Conservation (phyloP, 2,797 vertebrate species). For the Synanceia verrucosa region DNA sequence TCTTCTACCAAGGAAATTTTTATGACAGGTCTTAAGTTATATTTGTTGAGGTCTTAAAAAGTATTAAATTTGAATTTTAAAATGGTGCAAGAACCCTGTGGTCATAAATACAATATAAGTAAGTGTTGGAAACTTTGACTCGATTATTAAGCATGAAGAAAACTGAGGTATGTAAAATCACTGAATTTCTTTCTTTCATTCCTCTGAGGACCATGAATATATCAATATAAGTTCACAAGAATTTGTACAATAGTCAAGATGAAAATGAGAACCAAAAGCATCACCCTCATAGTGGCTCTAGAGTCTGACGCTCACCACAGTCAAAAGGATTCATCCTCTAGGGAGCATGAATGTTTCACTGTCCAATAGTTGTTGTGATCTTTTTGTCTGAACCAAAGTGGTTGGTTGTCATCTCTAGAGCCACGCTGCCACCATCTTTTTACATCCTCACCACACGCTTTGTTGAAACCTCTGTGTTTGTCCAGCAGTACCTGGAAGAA, state of each 20-base stretch:
- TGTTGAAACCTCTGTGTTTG: background rate
- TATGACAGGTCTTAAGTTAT: too few species aligned
- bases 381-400: background rate
- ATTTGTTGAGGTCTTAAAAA: too few species aligned
- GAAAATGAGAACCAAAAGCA: background rate
- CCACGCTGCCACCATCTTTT: rapidly evolving
- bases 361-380: too few species aligned
- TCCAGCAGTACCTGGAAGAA: constrained; percentile 93
- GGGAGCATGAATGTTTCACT: too few species aligned
- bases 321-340: background rate
- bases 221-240: background rate
- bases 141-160: background rate
- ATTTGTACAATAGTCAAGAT: background rate
- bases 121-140: background rate
- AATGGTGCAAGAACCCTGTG: too few species aligned
- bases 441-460: background rate
- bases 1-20: too few species aligned
- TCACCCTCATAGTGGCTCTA: background rate
- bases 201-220: background rate
- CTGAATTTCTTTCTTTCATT: background rate
- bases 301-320: too few species aligned
- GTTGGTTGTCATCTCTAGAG: background rate
- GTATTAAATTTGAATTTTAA: too few species aligned
- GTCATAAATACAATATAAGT: background rate
- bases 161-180: background rate